Percentiles rank a stretch among this genome's conserved stretches.
phyloP scores from a whole-genome alignment of 2,797 vertebrate genomes.

The Sebastes glaucus region DNA sequence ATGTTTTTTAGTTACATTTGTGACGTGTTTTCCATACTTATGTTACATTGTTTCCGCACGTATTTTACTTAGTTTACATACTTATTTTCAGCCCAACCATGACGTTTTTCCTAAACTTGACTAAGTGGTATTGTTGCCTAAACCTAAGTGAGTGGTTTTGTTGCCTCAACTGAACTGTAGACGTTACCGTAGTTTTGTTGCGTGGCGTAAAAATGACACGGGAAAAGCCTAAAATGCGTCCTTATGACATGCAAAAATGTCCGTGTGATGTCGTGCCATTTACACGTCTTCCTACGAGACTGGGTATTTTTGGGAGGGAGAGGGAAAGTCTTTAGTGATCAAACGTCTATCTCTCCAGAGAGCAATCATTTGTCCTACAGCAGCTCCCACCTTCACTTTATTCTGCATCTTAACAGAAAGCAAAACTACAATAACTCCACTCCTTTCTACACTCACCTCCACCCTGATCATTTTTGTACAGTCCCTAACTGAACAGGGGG shows the following conservation, averaged over 20 bases:
- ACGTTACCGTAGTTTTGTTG: fast-evolving
- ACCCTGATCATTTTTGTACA: neutral
- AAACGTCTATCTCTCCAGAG: neutral
- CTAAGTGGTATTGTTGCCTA: too few species aligned
- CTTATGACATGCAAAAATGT: too few species aligned
- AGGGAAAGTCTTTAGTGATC: neutral
- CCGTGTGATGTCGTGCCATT: too few species aligned
- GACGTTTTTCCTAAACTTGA: too few species aligned
- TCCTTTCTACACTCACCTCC: neutral
- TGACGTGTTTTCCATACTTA: too few species aligned
- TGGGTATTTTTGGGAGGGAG: neutral
- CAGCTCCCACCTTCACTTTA: neutral
- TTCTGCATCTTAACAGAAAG: neutral
- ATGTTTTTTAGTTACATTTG: too few species aligned
- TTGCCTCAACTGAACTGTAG: too few species aligned
- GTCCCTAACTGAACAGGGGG: neutral
- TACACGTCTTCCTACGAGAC: too few species aligned
- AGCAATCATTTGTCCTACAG: neutral
- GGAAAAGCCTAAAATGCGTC: too few species aligned
- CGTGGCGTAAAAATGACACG: fast-evolving
- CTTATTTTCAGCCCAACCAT: too few species aligned
- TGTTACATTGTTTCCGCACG: fast-evolving
- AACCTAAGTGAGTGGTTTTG: too few species aligned
- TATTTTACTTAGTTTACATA: too few species aligned
- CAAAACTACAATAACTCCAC: neutral